Evolutionary conservation across 2,797 vertebrate species (phyloP).

Genomic region (Distichodus sexfasciatus): DNA sequence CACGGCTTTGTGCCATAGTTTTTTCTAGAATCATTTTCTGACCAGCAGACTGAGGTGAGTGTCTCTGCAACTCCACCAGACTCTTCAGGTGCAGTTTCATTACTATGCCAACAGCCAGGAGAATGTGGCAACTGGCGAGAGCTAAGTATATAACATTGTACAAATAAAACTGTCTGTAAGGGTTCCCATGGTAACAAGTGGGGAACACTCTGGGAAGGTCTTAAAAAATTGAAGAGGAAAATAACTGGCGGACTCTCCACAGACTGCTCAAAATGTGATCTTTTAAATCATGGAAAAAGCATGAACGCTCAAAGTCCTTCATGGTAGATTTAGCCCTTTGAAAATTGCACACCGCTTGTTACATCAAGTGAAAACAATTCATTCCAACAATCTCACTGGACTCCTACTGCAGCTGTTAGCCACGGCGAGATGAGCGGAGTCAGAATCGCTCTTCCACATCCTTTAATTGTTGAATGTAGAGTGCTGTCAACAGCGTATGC

Average conservation of each 20-base stretch:
- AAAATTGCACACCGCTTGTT: not conserved
- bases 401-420: not conserved
- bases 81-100: slow-evolving; percentile 25
- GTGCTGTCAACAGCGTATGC: no score
- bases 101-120: slow-evolving; percentile 9
- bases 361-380: not conserved
- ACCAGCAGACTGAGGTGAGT: slow-evolving; percentile 6
- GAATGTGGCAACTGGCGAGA: slow-evolving; percentile 3
- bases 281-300: slow-evolving; percentile 31
- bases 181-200: slow-evolving; percentile 48
- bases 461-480: not conserved
- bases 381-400: not conserved
- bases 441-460: not conserved
- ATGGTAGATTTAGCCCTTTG: slow-evolving; percentile 1
- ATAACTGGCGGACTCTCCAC: slow-evolving; percentile 3
- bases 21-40: not conserved
- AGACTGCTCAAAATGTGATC: slow-evolving; percentile 16
- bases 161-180: slow-evolving; percentile 15
- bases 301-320: slow-evolving; percentile 3
- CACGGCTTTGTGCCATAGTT: not conserved
- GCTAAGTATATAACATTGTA: slow-evolving; percentile 18
- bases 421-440: not conserved
- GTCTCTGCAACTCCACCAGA: not conserved
- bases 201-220: slow-evolving; percentile 5
- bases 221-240: slow-evolving; percentile 19